Evolutionary conservation across 2,888 invertebrate genomes (phyloP), one percentile per base, ranked within the genome.

Genomic region (Meliscaeva auricollis): DNA sequence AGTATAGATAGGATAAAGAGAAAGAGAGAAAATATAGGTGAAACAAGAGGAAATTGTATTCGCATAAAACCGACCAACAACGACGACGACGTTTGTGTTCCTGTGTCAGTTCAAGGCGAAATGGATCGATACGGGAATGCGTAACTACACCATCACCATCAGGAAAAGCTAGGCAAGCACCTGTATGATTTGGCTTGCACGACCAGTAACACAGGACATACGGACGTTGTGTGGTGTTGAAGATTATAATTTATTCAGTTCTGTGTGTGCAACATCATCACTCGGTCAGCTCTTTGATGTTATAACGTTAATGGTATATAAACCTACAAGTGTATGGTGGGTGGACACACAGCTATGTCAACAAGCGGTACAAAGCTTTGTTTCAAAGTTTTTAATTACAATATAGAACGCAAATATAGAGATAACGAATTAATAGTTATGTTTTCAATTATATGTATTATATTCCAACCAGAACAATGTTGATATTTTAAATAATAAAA

Each of bases 101-200:
- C 70, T 48, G 41, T n/a, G 41, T n/a, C 72, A 48, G 56, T 77
- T 73, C 74, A 75, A 75, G 70, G 78, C 74, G 9, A 75, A 54
- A 44, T 50, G 52, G 60, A 74, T 79, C 83, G 69, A 83, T 79
- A 74, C 38, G 46, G 44, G 48, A 58, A 54, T 73, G 50, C 30
- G 15, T 58, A 30, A 32, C 9, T 13, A 15, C 26, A 15, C 4
- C 11, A 6, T 5, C 30, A 9, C 1, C 15, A 54, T 30, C n/a
- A 50, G 7, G 17, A 8, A 13, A 22, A 38, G 15, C 52, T 32
- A 15, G 26, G 26, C 56, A 7, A 64, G 69, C 78, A 83, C 83
- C 83, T 83, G 78, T 83, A 74, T 83, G 83, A 83, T 78, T 79
- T 64, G 13, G 22, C 38, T 58, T 58, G 38, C 26, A 41, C 50